phyloP scores from a whole-genome alignment of 2,888 invertebrate species.

The Stictocephala bisonia region DNA sequence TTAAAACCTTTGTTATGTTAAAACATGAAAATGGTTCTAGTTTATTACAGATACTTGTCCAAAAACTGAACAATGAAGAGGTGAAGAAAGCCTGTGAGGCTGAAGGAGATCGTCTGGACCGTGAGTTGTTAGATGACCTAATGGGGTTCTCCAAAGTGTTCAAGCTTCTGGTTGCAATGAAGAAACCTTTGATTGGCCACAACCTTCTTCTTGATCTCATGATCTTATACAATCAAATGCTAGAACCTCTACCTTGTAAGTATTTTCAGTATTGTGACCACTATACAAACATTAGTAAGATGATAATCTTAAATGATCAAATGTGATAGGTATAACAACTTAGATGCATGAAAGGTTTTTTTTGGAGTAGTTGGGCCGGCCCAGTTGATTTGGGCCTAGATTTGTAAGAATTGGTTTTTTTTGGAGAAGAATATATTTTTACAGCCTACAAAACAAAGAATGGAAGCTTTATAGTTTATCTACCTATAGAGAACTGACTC shows the following conservation, averaged over 20 bases:
- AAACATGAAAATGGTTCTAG: too few species aligned
- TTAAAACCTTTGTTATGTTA: too few species aligned
- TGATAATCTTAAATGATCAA: background rate
- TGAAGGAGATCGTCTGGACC: constrained; percentile 65
- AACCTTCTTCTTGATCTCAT: constrained; percentile 78
- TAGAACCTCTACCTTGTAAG: constrained; percentile 73
- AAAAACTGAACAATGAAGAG: constrained; percentile 62
- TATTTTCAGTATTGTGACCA: background rate
- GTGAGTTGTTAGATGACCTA: constrained; percentile 67
- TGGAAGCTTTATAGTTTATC: too few species aligned
- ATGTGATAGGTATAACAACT: too few species aligned
- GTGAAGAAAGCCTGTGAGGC: constrained; percentile 59
- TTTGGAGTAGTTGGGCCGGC: too few species aligned
- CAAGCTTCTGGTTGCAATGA: constrained; percentile 68
- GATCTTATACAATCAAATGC: constrained; percentile 78
- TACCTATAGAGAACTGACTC: too few species aligned
- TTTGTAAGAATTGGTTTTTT: too few species aligned
- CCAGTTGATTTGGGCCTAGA: too few species aligned
- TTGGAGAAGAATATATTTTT: too few species aligned
- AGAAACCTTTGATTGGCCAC: constrained; percentile 82
- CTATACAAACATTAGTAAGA: background rate
- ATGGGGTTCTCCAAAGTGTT: constrained; percentile 78
- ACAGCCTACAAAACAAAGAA: too few species aligned
- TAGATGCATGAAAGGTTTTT: too few species aligned
- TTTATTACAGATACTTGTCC: constrained; percentile 62